phyloP scores from a whole-genome alignment of 2,797 vertebrate genomes.

The Hozukius guyotensis region DNA sequence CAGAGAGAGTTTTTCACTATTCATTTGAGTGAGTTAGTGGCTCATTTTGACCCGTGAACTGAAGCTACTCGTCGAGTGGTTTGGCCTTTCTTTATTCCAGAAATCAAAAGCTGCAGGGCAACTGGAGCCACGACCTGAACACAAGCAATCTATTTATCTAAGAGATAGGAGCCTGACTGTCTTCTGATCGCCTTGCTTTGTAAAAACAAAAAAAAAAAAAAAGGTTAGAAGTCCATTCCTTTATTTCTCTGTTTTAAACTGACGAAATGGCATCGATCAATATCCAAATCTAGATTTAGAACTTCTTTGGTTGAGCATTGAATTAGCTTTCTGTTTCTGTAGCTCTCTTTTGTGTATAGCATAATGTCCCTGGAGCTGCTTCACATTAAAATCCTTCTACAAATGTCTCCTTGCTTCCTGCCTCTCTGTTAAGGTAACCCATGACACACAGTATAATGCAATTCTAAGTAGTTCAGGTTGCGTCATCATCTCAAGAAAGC shows the following conservation, averaged over 20 bases:
- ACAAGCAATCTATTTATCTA: not conserved
- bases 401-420: not conserved
- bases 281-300: not conserved
- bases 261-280: not conserved
- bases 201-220: not conserved
- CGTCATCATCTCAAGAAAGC: not conserved
- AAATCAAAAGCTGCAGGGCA: not conserved
- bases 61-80: not conserved
- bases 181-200: constrained; percentile 1
- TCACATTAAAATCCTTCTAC: not conserved
- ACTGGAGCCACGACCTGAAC: not conserved
- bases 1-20: not conserved
- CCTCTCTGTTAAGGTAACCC: not conserved
- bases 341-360: not conserved
- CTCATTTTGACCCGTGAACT: not conserved
- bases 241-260: not conserved
- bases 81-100: not conserved
- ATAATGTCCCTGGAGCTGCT: not conserved
- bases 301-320: not conserved
- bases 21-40: not conserved
- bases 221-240: not conserved
- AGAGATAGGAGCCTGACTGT: constrained; percentile 5
- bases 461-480: not conserved
- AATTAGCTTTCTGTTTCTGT: not conserved
- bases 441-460: not conserved